Evolutionary conservation across 1,140 invertebrate species (phyloP).

Genomic region (Periplaneta americana): DNA sequence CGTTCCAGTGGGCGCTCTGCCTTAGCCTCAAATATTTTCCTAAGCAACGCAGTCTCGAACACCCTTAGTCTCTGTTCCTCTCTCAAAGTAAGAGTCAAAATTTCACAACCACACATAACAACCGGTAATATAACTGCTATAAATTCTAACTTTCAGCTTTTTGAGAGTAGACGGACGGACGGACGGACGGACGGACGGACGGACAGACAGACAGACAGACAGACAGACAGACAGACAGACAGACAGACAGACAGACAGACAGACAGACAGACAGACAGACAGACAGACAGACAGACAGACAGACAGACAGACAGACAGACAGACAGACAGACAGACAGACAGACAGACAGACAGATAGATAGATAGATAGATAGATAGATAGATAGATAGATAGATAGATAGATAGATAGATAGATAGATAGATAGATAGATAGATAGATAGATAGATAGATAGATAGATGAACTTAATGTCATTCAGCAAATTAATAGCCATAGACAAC

Average conservation of each 20-base stretch:
- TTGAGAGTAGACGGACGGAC: background rate
- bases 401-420: background rate
- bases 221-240: constrained; percentile 2
- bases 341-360: background rate
- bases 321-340: background rate
- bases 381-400: background rate
- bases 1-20: no score
- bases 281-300: background rate
- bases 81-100: no score
- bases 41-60: no score
- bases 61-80: no score
- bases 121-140: no score
- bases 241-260: constrained; percentile 1
- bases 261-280: background rate
- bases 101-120: no score
- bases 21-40: no score
- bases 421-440: background rate
- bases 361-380: no score
- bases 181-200: background rate
- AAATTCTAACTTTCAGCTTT: no score
- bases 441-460: background rate
- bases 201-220: no score
- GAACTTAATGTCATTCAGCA: no score
- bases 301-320: constrained; percentile 3
- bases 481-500: no score